Evolutionary conservation across 2,113 vertebrate species (phyloP).

Genomic region (Passer domesticus): DNA sequence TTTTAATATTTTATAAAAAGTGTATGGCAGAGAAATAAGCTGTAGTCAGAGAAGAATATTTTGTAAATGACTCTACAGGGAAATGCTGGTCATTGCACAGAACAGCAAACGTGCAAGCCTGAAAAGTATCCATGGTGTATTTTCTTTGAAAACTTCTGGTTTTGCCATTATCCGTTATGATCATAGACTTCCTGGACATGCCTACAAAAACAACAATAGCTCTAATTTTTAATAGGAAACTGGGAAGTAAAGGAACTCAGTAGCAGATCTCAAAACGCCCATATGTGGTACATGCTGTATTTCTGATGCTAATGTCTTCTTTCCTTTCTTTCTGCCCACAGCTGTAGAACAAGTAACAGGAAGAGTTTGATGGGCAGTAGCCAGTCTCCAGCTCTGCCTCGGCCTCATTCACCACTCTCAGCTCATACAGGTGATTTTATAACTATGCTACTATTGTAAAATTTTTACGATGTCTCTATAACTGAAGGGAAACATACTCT

Average conservation of each 20-base stretch:
- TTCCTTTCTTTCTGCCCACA: slow-evolving; percentile 59
- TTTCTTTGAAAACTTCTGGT: neutral
- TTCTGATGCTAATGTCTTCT: neutral
- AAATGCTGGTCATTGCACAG: neutral
- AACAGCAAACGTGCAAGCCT: neutral
- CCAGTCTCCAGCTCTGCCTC: slow-evolving; percentile 88
- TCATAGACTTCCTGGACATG: neutral
- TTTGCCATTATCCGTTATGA: neutral
- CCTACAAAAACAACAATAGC: neutral
- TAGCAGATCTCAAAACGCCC: neutral
- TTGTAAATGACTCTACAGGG: neutral
- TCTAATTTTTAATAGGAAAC: neutral
- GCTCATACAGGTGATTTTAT: slow-evolving; percentile 86
- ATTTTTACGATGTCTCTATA: neutral
- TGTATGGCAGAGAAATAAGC: neutral
- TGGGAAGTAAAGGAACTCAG: neutral
- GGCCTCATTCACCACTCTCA: slow-evolving; percentile 94
- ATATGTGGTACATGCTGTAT: neutral
- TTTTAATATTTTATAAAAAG: neutral
- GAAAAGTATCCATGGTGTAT: neutral
- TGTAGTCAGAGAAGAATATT: neutral
- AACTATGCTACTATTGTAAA: neutral
- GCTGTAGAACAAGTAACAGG: slow-evolving; percentile 95
- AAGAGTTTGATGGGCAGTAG: slow-evolving; percentile 95
- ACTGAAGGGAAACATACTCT: neutral